Percentiles rank a stretch among this genome's conserved stretches.
Conservation (phyloP, 2,797 vertebrate genomes). For the Arctocebus calabarensis region DNA sequence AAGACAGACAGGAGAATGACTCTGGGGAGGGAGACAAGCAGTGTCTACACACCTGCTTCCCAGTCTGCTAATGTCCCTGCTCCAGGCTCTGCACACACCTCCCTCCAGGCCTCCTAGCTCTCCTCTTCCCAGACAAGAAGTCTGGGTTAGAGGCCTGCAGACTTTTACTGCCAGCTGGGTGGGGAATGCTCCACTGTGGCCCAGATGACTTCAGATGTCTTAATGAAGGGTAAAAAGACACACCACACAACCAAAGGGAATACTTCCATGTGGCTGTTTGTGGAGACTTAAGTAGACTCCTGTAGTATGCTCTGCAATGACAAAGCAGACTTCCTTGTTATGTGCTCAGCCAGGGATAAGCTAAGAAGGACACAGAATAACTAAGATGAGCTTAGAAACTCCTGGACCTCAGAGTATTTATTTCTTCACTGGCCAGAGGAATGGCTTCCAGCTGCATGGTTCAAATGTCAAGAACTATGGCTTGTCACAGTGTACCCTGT, state of each 20-base stretch:
- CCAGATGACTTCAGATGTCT: not conserved
- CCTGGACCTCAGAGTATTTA: not conserved
- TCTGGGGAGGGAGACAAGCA: not conserved
- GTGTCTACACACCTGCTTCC: not conserved
- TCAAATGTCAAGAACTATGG: not conserved
- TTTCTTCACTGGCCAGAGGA: not conserved
- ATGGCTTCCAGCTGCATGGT: accelerated
- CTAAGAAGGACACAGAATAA: not conserved
- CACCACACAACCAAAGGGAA: not conserved
- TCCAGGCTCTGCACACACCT: not conserved
- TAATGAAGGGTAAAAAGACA: not conserved
- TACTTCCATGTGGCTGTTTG: not conserved
- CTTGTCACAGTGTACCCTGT: accelerated
- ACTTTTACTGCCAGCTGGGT: not conserved
- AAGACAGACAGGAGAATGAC: not conserved
- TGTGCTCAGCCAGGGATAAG: not conserved
- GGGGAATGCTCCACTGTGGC: not conserved
- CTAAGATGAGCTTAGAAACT: not conserved
- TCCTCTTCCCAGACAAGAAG: not conserved
- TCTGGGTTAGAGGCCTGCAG: not conserved
- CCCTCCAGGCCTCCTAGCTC: accelerated
- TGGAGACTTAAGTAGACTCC: not conserved
- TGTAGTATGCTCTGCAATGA: not conserved
- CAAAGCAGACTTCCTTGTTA: not conserved
- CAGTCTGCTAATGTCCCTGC: accelerated